A percentile compares a stretch with the other conserved stretches of the same genome.
phyloP scores from a whole-genome alignment of 1,140 invertebrate species.

The Bombus sibiricus region DNA sequence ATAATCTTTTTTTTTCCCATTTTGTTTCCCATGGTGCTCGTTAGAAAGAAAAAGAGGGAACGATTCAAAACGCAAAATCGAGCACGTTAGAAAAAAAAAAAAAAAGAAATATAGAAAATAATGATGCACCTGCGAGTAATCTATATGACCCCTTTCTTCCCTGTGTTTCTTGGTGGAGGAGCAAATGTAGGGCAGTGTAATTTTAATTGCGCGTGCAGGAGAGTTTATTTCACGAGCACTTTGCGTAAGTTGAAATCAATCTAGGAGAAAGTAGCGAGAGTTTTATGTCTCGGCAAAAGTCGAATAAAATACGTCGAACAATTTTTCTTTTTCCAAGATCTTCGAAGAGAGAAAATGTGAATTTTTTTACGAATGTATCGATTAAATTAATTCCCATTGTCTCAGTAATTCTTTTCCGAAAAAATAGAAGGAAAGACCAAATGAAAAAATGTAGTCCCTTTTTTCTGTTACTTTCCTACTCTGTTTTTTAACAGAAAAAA shows the following conservation, averaged over 20 bases:
- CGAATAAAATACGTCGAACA: too few species aligned
- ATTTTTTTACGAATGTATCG: neutral
- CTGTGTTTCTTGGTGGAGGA: slow-evolving; percentile 1
- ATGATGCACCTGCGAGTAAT: slow-evolving; percentile 22
- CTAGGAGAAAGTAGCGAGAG: neutral
- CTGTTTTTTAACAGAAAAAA: neutral
- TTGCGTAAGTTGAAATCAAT: slow-evolving; percentile 18
- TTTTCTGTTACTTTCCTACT: neutral
- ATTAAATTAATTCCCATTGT: neutral
- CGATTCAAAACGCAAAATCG: neutral
- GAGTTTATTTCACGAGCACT: slow-evolving; percentile 16
- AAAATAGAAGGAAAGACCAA: neutral
- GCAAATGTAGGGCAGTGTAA: slow-evolving; percentile 37
- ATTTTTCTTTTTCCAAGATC: neutral
- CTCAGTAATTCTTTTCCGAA: neutral
- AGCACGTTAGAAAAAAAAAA: neutral
- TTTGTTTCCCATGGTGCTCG: neutral
- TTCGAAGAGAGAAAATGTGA: neutral
- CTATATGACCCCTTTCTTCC: slow-evolving; percentile 20
- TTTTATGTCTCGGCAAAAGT: neutral
- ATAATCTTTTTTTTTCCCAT: too few species aligned
- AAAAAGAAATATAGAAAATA: neutral
- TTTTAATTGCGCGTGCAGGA: slow-evolving; percentile 43
- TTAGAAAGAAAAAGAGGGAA: neutral
- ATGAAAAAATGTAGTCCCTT: neutral